These are phyloP conservation scores for Thaumatotibia leucotreta DNA, from an alignment of 1,140 invertebrate genomes.

Conservation along the genomic window DNA sequence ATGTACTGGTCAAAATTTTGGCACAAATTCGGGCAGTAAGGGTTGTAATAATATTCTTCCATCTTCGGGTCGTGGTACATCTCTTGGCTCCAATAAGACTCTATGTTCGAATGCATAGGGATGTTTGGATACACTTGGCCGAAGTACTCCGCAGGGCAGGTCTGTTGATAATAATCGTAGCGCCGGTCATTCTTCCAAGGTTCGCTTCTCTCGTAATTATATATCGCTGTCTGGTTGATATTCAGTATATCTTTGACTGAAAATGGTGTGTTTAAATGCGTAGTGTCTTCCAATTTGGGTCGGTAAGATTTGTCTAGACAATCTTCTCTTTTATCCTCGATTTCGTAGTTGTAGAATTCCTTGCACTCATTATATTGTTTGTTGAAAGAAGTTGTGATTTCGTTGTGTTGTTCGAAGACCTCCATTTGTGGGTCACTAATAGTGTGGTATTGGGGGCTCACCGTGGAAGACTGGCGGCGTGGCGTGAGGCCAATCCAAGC, in stretches of 20 bases:
- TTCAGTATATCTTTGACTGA: constrained; percentile 83
- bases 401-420: constrained; percentile 57
- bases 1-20: constrained; percentile 52
- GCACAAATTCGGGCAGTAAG: constrained; percentile 56
- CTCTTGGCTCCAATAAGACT: constrained; percentile 56
- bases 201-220: constrained; percentile 52
- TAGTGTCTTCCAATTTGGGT: constrained; percentile 52
- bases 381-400: constrained; percentile 53
- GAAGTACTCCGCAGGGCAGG: constrained; percentile 53
- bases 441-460: constrained; percentile 28
- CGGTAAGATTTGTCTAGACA: constrained; percentile 31
- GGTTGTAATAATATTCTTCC: constrained; percentile 60
- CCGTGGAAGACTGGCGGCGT: constrained; percentile 64
- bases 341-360: constrained; percentile 43
- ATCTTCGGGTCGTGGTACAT: constrained; percentile 51
- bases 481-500: constrained; percentile 56
- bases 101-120: constrained; percentile 39
- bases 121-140: constrained; percentile 50
- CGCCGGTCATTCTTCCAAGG: constrained; percentile 46
- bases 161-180: constrained; percentile 44
- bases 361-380: constrained; percentile 52
- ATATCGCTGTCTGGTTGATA: constrained; percentile 48
- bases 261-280: constrained; percentile 77
- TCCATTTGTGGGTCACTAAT: constrained; percentile 50
- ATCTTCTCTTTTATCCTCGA: constrained; percentile 26